These are phyloP conservation scores for Cariama cristata DNA, from an alignment of 2,113 vertebrate genomes.

Conservation along the genomic window DNA sequence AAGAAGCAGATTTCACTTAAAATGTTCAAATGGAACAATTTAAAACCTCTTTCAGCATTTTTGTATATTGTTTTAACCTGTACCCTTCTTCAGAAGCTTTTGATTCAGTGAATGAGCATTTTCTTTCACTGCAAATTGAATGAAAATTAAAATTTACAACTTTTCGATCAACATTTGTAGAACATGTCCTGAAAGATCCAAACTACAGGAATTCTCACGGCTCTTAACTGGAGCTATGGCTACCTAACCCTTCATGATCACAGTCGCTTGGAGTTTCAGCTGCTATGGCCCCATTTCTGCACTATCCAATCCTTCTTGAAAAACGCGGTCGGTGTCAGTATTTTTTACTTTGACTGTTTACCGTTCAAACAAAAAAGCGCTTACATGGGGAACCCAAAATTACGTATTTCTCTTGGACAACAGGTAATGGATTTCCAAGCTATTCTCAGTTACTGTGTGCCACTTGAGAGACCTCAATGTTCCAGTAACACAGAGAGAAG, in stretches of 20 bases:
- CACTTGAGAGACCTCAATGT: background rate
- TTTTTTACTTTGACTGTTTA: background rate
- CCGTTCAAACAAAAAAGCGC: background rate
- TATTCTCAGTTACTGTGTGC: background rate
- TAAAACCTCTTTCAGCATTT: background rate
- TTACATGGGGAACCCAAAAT: background rate
- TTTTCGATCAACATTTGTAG: background rate
- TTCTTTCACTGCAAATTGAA: background rate
- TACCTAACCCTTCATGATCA: background rate
- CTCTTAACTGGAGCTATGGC: background rate
- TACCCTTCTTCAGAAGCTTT: background rate
- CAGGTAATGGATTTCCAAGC: background rate
- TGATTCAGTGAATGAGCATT: background rate
- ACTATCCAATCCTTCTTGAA: background rate
- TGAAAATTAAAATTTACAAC: background rate
- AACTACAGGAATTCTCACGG: background rate
- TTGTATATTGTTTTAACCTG: background rate
- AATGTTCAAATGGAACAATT: background rate
- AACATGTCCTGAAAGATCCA: background rate
- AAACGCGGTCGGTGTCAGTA: background rate
- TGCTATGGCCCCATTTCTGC: background rate
- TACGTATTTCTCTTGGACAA: background rate
- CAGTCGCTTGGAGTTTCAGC: background rate
- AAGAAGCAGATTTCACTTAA: background rate
- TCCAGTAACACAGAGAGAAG: background rate